Evolutionary conservation across 2,113 vertebrate genomes (phyloP), one percentile per base, ranked within the genome.

Genomic region (Phrynosoma blainvillii): DNA sequence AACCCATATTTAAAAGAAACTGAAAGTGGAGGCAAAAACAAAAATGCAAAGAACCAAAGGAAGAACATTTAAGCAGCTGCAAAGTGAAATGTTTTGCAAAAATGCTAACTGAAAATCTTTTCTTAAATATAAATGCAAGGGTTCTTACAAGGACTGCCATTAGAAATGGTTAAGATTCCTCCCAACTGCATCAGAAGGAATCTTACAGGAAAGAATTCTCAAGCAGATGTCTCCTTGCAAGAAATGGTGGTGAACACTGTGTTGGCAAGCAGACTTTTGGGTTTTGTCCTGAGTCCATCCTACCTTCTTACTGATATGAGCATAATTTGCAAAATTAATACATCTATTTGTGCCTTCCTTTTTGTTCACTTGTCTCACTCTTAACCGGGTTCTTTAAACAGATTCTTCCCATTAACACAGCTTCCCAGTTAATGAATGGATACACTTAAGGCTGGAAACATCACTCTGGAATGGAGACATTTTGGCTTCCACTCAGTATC

Each of bases 141-240:
- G 10, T n/a, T 47, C 23, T n/a, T 52, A 27, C 14, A 65, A 59
- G 7, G 59, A 56, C 47, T 13, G 18, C 52, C 1, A 18, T 6
- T 5, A 70, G 52, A 20, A 25, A 4, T 74, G 1, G 30, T 52
- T 68, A 27, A 30, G 30, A 54, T 23, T 59, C 47, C 25, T 40
- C 14, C 14, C 81, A 21, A 65, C 3, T 79, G 11, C 40, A 85
- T 54, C 75, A 59, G 71, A 21, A 59, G 14, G 66, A 62, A 23
- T 85, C 83, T 71, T 56, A 56, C 5, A 14, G 12, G 23, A 65
- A 21, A 88, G 32, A 0, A 52, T 90, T n/a, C 16, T 10, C 9
- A 62, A 66, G 83, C 84, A 90, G 66, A 40, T 89, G 16, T 47
- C 47, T 70, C 65, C 73, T 85, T 62, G 70, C 68, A 86, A 85